These are phyloP conservation scores for Ceryle rudis DNA, from an alignment of 2,797 vertebrate species.

Conservation along the genomic window DNA sequence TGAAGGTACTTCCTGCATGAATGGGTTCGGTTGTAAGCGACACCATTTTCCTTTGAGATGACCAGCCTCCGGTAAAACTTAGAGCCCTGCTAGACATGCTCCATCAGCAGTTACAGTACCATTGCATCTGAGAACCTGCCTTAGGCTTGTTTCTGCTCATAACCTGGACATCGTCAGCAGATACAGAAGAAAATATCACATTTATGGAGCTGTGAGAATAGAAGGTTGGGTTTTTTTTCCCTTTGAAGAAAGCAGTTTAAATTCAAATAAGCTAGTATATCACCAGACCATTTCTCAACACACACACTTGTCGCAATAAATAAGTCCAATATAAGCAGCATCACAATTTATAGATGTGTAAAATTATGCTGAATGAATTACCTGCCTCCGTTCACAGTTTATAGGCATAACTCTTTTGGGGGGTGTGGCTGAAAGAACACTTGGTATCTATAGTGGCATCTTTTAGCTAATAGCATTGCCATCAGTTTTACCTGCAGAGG, in stretches of 20 bases:
- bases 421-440: neutral
- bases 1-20: neutral
- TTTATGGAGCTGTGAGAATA: neutral
- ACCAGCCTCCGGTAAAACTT: neutral
- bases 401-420: neutral
- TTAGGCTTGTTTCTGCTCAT: neutral
- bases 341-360: neutral
- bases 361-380: neutral
- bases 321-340: neutral
- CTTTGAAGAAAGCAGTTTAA: neutral
- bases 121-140: neutral
- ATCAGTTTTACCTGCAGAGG: neutral
- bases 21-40: neutral
- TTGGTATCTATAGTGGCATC: neutral
- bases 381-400: neutral
- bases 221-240: neutral
- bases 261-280: neutral
- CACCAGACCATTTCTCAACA: neutral
- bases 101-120: neutral
- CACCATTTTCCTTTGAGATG: neutral
- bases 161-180: neutral
- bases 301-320: neutral
- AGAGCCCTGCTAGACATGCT: neutral
- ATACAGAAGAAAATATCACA: neutral
- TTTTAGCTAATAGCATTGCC: neutral